phyloP scores from a whole-genome alignment of 2,113 vertebrate species.

The Neodon shergylaensis region DNA sequence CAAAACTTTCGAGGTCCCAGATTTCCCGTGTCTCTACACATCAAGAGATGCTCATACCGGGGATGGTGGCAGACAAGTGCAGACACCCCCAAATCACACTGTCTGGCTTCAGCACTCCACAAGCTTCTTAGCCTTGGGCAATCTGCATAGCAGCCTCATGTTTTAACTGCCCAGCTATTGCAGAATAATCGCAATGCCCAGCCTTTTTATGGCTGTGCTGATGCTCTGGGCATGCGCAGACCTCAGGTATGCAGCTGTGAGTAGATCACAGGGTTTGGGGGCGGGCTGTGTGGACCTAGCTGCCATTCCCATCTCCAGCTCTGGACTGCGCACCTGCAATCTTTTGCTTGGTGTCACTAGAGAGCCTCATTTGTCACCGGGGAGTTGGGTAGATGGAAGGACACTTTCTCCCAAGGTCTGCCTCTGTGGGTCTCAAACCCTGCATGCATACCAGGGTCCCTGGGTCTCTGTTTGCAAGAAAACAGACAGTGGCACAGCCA shows the following conservation, averaged over 20 bases:
- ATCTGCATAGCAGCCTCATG: not conserved
- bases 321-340: accelerated
- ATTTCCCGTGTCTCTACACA: not conserved
- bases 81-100: too few species aligned
- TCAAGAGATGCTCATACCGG: not conserved
- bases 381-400: not conserved
- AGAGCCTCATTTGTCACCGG: not conserved
- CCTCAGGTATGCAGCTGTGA: not conserved
- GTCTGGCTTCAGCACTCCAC: accelerated
- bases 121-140: not conserved
- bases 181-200: too few species aligned
- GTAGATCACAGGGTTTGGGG: not conserved
- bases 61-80: not conserved
- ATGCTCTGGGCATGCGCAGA: accelerated
- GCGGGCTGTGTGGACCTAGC: not conserved
- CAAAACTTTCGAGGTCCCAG: not conserved
- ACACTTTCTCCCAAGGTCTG: not conserved
- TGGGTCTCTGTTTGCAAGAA: not conserved
- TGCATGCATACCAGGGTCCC: too few species aligned
- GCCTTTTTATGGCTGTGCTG: not conserved
- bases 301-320: not conserved
- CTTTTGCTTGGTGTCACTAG: not conserved
- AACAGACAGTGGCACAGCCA: not conserved
- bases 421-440: too few species aligned
- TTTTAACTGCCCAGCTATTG: not conserved